Evolutionary conservation across 2,888 invertebrate species (phyloP).

Genomic region (Allolobophora icterica): DNA sequence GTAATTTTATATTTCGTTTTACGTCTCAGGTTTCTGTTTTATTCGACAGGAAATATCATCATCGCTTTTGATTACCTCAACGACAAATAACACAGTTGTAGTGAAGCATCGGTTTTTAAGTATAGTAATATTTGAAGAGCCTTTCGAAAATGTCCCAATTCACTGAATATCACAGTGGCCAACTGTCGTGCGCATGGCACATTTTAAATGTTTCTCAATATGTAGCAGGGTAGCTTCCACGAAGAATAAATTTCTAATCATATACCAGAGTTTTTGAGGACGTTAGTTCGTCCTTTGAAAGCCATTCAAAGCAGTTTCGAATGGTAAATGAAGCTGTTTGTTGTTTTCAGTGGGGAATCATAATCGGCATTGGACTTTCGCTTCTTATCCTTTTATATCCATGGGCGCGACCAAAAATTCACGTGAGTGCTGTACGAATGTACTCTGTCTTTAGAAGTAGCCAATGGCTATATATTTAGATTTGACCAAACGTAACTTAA

Average conservation of each 20-base stretch:
- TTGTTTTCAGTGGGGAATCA: conserved; percentile 46
- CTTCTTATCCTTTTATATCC: conserved; percentile 45
- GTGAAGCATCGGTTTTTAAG: too few relatives aligned
- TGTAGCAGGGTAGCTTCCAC: background rate
- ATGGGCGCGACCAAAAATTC: conserved; percentile 42
- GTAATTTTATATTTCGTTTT: too few relatives aligned
- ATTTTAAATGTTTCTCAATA: background rate
- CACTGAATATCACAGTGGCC: too few relatives aligned
- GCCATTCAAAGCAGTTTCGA: background rate
- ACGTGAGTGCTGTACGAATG: conserved; percentile 28
- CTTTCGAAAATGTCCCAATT: too few relatives aligned
- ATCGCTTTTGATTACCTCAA: too few relatives aligned
- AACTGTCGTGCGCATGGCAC: too few relatives aligned
- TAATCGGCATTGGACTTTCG: conserved; percentile 44
- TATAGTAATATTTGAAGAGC: too few relatives aligned
- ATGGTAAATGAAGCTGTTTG: background rate
- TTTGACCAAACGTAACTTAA: background rate
- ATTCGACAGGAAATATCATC: too few relatives aligned
- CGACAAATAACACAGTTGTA: too few relatives aligned
- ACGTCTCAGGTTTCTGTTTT: too few relatives aligned
- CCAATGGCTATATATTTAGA: background rate
- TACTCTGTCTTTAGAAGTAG: background rate
- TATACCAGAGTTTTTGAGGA: background rate
- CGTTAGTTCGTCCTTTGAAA: background rate
- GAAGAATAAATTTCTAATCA: too few relatives aligned